Conservation (phyloP, 2,888 invertebrate species). For the Mechanitis messenoides region DNA sequence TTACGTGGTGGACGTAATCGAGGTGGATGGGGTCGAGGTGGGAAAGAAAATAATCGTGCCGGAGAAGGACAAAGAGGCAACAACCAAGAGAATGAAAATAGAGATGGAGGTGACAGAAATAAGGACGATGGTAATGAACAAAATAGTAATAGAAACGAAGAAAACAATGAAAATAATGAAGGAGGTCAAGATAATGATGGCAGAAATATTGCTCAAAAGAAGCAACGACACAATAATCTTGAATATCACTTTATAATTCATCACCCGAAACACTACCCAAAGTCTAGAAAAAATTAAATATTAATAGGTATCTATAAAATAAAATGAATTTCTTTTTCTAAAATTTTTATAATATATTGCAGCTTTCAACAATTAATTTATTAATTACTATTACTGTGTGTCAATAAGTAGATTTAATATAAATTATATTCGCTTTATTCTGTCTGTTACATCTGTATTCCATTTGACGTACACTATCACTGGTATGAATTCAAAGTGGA, state of each 20-base stretch:
- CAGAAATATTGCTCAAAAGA: not conserved
- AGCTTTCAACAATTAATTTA: too few relatives aligned
- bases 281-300: not conserved
- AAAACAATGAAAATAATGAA: conserved; percentile 12
- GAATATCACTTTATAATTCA: conserved; percentile 27
- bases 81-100: conserved; percentile 3
- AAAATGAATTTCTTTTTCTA: too few relatives aligned
- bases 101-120: conserved; percentile 4
- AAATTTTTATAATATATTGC: too few relatives aligned
- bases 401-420: too few relatives aligned
- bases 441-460: too few relatives aligned
- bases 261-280: conserved; percentile 21
- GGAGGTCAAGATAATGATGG: not conserved
- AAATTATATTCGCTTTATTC: too few relatives aligned
- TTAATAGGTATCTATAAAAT: too few relatives aligned
- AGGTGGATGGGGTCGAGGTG: not conserved
- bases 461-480: too few relatives aligned
- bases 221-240: conserved; percentile 1
- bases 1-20: conserved; percentile 3
- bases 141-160: not conserved
- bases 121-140: not conserved
- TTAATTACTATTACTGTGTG: too few relatives aligned
- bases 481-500: too few relatives aligned
- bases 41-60: conserved; percentile 9
- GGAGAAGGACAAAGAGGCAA: conserved; percentile 6